Conservation (phyloP, 2,888 invertebrate species). For the Trimorus sp. region DNA sequence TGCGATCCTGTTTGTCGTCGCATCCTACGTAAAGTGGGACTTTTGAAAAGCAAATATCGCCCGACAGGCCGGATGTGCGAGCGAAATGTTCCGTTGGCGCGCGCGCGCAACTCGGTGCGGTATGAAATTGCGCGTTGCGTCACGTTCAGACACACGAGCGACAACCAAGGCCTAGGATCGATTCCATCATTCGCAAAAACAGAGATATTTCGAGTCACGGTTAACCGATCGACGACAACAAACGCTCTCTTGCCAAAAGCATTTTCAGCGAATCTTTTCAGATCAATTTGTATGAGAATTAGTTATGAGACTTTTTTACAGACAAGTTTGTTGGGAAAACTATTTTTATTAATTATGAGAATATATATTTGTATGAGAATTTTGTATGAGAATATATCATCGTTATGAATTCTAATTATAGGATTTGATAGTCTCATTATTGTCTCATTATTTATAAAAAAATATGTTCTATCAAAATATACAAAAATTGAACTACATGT, state of each 20-base stretch:
- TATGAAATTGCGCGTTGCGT: constrained; percentile 57
- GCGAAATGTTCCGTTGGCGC: background rate
- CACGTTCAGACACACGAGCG: constrained; percentile 54
- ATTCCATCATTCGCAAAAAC: constrained; percentile 72
- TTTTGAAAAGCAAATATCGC: constrained; percentile 55
- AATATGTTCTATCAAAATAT: too few relatives aligned
- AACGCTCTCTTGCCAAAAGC: background rate
- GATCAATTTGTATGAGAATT: too few relatives aligned
- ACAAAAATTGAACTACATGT: too few relatives aligned
- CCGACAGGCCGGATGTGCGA: constrained; percentile 48
- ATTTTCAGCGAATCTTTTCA: background rate
- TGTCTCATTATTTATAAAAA: too few relatives aligned
- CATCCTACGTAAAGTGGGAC: constrained; percentile 59
- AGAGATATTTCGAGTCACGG: constrained; percentile 52
- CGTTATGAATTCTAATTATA: too few relatives aligned
- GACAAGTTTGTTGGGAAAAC: too few relatives aligned
- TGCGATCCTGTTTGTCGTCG: constrained; percentile 54
- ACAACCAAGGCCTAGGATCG: constrained; percentile 70
- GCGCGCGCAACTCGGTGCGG: constrained; percentile 6
- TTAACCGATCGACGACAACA: constrained; percentile 31
- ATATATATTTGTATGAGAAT: too few relatives aligned
- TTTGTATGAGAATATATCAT: too few relatives aligned
- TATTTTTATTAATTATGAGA: too few relatives aligned
- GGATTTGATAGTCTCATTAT: too few relatives aligned
- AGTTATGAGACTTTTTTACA: too few relatives aligned